phyloP scores from a whole-genome alignment of 1,140 invertebrate genomes.

The Caerostris extrusa region DNA sequence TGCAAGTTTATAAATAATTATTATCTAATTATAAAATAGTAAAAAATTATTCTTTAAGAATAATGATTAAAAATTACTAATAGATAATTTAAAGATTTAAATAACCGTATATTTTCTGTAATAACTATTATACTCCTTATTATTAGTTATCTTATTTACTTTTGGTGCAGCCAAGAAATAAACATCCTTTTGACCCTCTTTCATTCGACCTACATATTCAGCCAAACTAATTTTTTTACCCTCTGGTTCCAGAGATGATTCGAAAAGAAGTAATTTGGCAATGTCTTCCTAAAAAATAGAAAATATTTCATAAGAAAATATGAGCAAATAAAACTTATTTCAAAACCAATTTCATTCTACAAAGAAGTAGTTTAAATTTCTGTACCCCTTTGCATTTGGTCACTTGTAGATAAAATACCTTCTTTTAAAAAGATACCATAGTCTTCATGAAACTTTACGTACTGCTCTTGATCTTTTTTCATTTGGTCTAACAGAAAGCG shows the following conservation, averaged over 20 bases:
- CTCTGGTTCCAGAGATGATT: constrained; percentile 90
- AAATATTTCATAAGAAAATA: not conserved
- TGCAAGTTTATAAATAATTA: no score
- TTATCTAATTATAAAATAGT: no score
- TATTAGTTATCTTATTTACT: constrained; percentile 83
- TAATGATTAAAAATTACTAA: no score
- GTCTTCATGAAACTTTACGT: constrained; percentile 93
- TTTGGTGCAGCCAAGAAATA: constrained; percentile 97
- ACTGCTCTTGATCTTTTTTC: constrained; percentile 91
- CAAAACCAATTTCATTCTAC: not conserved
- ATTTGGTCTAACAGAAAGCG: constrained; percentile 93
- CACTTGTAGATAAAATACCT: constrained; percentile 92
- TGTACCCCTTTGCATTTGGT: constrained; percentile 90
- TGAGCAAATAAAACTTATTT: not conserved
- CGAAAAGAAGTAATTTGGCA: constrained; percentile 93
- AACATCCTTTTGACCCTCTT: constrained; percentile 91
- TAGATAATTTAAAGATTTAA: no score
- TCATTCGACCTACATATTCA: constrained; percentile 90
- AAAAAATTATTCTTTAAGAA: no score
- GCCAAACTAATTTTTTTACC: constrained; percentile 90
- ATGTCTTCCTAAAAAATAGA: constrained; percentile 90
- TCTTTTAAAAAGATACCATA: constrained; percentile 97
- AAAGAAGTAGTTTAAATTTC: not conserved
- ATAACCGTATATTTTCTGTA: no score
- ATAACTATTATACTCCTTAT: no score